Base-by-base conservation (phyloP, 2,113 vertebrate species). In the Octodon degus region DNA sequence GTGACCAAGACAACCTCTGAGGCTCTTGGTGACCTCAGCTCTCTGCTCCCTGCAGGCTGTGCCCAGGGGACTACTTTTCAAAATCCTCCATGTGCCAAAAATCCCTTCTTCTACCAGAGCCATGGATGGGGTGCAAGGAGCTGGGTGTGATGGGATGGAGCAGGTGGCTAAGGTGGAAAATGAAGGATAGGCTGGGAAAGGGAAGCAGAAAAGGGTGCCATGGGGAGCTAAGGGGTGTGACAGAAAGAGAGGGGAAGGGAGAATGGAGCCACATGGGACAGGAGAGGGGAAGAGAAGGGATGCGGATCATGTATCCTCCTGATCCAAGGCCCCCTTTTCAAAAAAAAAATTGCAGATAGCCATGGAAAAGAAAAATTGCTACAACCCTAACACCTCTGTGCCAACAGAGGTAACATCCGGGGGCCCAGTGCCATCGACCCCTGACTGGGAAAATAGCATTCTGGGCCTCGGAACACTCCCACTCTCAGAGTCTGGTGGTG, bases 381-480 rank as follows among this genome's bases (percentile, higher is more conserved):
- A 16, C 30, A 34, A 16, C 9, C 60, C 81, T 12, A 55, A 19
- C 3, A 55, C 32, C 37, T 62, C 4, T 0, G 9, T 1, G 32
- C 11, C 83, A 12, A 19, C 3, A 7, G 24, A 17, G 1, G 25
- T 9, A 53, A 10, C 7, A 37, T 63, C 32, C n/a, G 0, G 17
- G 1, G 7, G 37, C 2, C 50, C 1, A 13, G 3, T 1, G 20
- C 32, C 11, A 0, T 24, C 6, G 0, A 8, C 32, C 47, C 20
- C 9, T 34, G 43, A 58, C 0, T 32, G 22, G 62, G n/a, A 82
- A 55, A 14, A 25, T 20, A 13, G 7, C 4, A 0, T 25, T 7
- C 7, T 12, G 27, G 34, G 27, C 7, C 0, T 16, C 0, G 0
- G 37, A 80, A 32, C 0, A 5, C 70, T 65, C 22, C 12, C 3